Base-by-base conservation (phyloP, 2,113 vertebrate species). In the Bettongia penicillata region DNA sequence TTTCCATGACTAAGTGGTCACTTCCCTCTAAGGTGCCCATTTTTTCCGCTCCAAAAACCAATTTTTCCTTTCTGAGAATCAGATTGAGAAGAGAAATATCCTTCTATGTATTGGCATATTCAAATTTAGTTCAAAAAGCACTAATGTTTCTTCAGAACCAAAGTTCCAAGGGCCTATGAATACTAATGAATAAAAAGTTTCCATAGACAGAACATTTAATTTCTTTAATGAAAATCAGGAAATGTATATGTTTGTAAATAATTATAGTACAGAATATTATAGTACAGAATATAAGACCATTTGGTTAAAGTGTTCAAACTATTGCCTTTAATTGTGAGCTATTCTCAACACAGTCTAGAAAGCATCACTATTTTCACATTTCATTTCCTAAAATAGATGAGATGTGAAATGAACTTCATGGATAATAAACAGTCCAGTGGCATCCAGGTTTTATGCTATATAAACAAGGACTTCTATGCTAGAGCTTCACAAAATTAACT, bases 341-440 rank as follows among this genome's bases (percentile, higher is more conserved):
- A 94, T 96, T 94, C 91, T 95, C 94, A 93, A 50, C 43, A 94
- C 93, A 93, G 7, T 53, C 52, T 91, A 92, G 22, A 93, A 98
- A 97, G 94, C 4, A 91, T 53, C 12, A 96, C 97, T 97, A 94
- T 97, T 98, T 98, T 98, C 89, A 96, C 91, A 95, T 97, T 98
- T 96, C 90, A 95, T 84, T 52, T 98, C 90, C 61, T 89, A 49
- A 95, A 98, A 96, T 90, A 97, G 91, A 97, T 95, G 95, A 98
- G 91, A 98, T 96, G 91, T 96, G 96, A 98, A 98, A 98, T 98
- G 92, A 97, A 53, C 26, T 96, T 97, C 93, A 94, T 57, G 95
- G 95, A 95, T 97, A 53, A 98, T 97, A 97, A 98, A 98, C 57
- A 52, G 3, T 28, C 51, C 91, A 95, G 93, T 94, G 93, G 93